Evolutionary conservation across 2,113 vertebrate genomes (phyloP).

Genomic region (Cyphotilapia sp.): DNA sequence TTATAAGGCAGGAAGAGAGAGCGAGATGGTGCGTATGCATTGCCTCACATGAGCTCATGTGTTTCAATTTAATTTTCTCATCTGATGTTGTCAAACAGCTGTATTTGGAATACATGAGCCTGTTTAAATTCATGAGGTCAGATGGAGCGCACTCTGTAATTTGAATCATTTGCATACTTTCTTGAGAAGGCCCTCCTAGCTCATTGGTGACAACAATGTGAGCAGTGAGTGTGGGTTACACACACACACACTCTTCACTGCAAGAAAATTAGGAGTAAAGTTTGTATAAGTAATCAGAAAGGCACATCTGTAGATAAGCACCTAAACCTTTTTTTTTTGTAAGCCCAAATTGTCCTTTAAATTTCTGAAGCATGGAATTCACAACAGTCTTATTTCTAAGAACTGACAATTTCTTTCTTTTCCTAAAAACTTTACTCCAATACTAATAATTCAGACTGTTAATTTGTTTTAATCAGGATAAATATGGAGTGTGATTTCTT

Average conservation of each 20-base stretch:
- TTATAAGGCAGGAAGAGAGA: background rate
- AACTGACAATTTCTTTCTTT: background rate
- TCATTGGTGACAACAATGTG: background rate
- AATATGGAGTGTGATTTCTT: background rate
- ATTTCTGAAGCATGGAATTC: background rate
- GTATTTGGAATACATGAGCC: conserved; percentile 57
- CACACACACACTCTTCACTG: background rate
- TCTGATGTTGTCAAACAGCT: conserved; percentile 38
- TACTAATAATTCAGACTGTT: background rate
- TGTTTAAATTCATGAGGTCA: conserved; percentile 68
- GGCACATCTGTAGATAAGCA: background rate
- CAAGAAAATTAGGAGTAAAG: background rate
- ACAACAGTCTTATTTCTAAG: background rate
- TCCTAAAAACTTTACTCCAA: background rate
- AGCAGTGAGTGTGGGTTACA: background rate
- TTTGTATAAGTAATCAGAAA: background rate
- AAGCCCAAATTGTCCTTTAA: background rate
- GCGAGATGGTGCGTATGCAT: background rate
- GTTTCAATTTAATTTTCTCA: conserved; percentile 42
- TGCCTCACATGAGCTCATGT: background rate
- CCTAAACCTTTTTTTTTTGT: background rate
- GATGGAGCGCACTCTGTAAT: conserved; percentile 27
- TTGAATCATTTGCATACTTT: conserved; percentile 47
- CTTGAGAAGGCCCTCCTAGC: background rate
- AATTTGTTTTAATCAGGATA: background rate